Percentiles rank a stretch among this genome's conserved stretches.
phyloP scores from a whole-genome alignment of 2,888 invertebrate genomes.

The Plagodis pulveraria region DNA sequence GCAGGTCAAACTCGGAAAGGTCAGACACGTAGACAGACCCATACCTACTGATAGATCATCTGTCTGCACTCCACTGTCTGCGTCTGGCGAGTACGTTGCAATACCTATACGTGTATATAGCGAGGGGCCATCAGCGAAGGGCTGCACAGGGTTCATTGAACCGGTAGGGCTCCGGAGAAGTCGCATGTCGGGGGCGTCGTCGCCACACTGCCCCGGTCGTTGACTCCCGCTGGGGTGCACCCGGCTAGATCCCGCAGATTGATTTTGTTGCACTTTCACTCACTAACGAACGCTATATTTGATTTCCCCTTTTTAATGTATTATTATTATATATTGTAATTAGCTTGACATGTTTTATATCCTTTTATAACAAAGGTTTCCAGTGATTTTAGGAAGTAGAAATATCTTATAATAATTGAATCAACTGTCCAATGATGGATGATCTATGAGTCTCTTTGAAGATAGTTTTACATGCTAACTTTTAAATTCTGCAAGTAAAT shows the following conservation, averaged over 20 bases:
- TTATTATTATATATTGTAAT: not conserved
- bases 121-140: conserved; percentile 62
- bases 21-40: conserved; percentile 2
- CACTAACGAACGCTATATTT: conserved; percentile 14
- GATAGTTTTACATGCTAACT: no score
- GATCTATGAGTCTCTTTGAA: no score
- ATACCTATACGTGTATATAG: conserved; percentile 51
- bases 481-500: no score
- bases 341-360: not conserved
- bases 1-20: not conserved
- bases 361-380: conserved; percentile 25
- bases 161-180: conserved; percentile 70
- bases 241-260: conserved; percentile 57
- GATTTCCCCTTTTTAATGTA: not conserved
- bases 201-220: conserved; percentile 72
- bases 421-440: no score
- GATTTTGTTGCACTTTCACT: conserved; percentile 51
- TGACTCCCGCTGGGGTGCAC: conserved; percentile 72
- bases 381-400: not conserved
- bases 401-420: no score
- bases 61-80: conserved; percentile 47
- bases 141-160: conserved; percentile 72
- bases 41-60: conserved; percentile 43
- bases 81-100: conserved; percentile 28
- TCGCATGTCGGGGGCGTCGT: conserved; percentile 61